Conservation (phyloP, 2,113 vertebrate genomes). For the Orientallactaga bullata region DNA sequence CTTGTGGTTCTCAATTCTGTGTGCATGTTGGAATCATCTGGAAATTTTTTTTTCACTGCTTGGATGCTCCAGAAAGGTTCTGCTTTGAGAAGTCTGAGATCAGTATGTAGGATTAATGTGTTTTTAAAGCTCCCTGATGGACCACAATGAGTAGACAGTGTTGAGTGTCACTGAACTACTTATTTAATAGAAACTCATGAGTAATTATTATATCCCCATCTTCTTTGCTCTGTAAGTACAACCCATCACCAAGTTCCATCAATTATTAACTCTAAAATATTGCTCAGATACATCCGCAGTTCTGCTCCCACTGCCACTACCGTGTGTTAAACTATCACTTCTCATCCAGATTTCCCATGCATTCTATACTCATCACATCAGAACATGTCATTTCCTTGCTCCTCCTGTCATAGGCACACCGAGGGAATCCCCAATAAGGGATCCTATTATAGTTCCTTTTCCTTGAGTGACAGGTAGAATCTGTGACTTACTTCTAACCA, state of each 20-base stretch:
- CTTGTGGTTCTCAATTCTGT: not conserved
- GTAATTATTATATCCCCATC: conserved; percentile 20
- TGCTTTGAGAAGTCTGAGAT: not conserved
- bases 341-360: not conserved
- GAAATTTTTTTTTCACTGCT: not conserved
- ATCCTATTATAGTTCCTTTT: not conserved
- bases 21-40: not conserved
- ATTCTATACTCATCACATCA: not conserved
- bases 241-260: not conserved
- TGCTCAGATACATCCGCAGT: not conserved
- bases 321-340: not conserved
- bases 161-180: not conserved
- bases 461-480: not conserved
- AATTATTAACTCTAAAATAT: conserved; percentile 21
- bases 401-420: not conserved
- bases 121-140: not conserved
- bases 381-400: not conserved
- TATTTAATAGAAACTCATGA: not conserved
- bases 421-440: not conserved
- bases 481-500: not conserved
- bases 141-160: not conserved
- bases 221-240: not conserved
- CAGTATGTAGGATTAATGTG: not conserved
- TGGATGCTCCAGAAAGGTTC: not conserved
- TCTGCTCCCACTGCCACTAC: not conserved